These are phyloP conservation scores for Takifugu rubripes DNA, from an alignment of 2,797 vertebrate genomes.

Conservation along the genomic window DNA sequence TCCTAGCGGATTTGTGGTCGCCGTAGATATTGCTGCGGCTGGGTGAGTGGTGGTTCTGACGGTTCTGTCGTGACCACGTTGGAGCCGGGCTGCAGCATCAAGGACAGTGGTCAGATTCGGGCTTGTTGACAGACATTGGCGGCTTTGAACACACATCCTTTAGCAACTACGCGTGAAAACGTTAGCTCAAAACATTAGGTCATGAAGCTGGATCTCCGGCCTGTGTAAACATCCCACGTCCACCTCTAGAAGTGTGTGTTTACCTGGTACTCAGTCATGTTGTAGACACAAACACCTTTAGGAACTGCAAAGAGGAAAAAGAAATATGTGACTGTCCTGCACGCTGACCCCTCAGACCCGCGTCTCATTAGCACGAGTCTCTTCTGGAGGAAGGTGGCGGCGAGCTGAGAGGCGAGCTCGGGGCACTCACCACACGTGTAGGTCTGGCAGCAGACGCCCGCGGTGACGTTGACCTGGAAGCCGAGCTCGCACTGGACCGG, in stretches of 20 bases:
- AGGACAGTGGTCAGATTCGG: no score
- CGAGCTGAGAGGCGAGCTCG: no score
- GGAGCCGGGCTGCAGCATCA: slow-evolving; percentile 74
- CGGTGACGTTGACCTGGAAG: slow-evolving; percentile 25
- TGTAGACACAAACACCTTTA: slow-evolving; percentile 69
- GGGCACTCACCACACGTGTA: slow-evolving; percentile 72
- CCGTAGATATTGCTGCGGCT: background rate
- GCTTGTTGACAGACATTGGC: no score
- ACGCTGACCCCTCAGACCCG: no score
- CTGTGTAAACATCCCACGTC: no score
- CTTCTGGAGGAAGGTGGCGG: no score
- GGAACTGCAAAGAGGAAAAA: slow-evolving; percentile 57
- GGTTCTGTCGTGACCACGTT: slow-evolving; percentile 51
- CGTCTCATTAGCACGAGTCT: no score
- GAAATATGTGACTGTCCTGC: background rate
- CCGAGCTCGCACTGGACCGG: slow-evolving; percentile 54
- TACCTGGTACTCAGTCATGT: slow-evolving; percentile 70
- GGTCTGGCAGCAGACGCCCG: slow-evolving; percentile 67
- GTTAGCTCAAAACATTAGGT: no score
- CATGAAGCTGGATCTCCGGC: no score
- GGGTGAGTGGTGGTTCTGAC: slow-evolving; percentile 16
- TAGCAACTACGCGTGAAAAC: no score
- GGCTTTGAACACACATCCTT: no score
- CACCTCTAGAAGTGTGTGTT: slow-evolving; percentile 24
- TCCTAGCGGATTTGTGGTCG: background rate